A percentile compares a stretch with the other conserved stretches of the same genome.
These are phyloP conservation scores for Drosophila leonis DNA, from an alignment of 2,888 invertebrate genomes.

Conservation along the genomic window DNA sequence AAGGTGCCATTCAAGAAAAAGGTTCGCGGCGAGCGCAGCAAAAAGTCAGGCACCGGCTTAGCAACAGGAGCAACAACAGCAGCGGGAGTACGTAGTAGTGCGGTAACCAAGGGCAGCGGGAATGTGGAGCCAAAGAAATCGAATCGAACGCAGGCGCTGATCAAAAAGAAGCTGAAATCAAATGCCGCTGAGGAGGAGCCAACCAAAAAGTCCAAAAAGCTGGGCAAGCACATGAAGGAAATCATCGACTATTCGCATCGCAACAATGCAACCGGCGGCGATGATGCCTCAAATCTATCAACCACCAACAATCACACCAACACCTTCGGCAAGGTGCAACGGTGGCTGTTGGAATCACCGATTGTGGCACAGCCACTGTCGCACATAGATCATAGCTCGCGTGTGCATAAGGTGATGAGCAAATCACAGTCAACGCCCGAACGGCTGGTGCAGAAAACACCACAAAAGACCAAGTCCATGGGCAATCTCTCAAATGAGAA, in stretches of 20 bases:
- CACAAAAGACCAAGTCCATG: conserved; percentile 89
- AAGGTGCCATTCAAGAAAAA: conserved; percentile 95
- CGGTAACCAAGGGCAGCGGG: conserved; percentile 64
- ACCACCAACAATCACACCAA: conserved; percentile 86
- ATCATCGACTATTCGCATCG: conserved; percentile 90
- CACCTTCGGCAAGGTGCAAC: conserved; percentile 92
- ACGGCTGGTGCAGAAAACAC: conserved; percentile 88
- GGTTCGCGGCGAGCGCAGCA: conserved; percentile 86
- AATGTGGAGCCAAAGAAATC: conserved; percentile 58
- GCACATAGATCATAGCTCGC: conserved; percentile 85
- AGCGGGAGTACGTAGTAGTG: conserved; percentile 46
- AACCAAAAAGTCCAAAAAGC: conserved; percentile 85
- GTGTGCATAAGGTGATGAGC: conserved; percentile 87
- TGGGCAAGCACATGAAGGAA: conserved; percentile 87
- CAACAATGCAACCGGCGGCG: conserved; percentile 53
- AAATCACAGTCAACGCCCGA: conserved; percentile 95
- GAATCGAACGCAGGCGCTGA: conserved; percentile 43
- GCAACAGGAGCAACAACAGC: conserved; percentile 59
- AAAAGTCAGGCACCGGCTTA: conserved; percentile 47
- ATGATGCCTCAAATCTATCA: conserved; percentile 83
- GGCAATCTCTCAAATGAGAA: conserved; percentile 90
- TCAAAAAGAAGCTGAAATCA: conserved; percentile 58
- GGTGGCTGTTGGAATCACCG: conserved; percentile 92
- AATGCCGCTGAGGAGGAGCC: conserved; percentile 81
- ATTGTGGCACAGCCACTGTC: conserved; percentile 85